Evolutionary conservation across 2,797 vertebrate genomes (phyloP), one percentile per base, ranked within the genome.

Genomic region (Coregonus suidteri): DNA sequence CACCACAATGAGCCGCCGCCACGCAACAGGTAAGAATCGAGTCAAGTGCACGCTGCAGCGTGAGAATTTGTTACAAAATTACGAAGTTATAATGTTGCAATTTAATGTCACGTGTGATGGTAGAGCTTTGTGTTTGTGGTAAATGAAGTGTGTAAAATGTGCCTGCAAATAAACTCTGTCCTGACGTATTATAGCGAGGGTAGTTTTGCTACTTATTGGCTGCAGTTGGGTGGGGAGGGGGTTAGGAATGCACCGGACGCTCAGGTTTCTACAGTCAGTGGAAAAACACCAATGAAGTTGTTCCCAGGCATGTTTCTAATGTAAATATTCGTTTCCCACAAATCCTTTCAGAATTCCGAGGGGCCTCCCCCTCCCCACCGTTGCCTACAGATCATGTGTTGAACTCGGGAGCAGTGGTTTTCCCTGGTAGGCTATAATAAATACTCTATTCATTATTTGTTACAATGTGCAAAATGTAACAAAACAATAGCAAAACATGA

Each of bases 381-480:
- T 81, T 94, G 76, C 94, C 93, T 35, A 77, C 87, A 0, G 94
- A 92, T 85, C 88, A 89, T 66, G 90, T 95, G 87, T 86, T 95
- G 14, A 0, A 41, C 82, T 94, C 94, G 0, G 94, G 93, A 77
- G 91, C 91, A 0, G 92, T 94, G 41, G 73, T 90, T 0, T 93
- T 94, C 81, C 94, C 94, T 0, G 94, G 94, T 95, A 91, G 84
- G 30, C 54, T 74, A 64, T 35, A 71, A 47, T 53, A 47, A 16
- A 59, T 31, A 37, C 2, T 67, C 15, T 67, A 64, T 53, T 37
- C 1, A 4, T 69, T 20, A 35, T 52, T 3, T 62, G 47, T 14
- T 30, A 71, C 11, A 13, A 25, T 72, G 9, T 52, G 5, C 5
- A 15, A 52, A n/a, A 53, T 37, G 31, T 37, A 16, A 68, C 5